These are phyloP conservation scores for Oxyruncus cristatus DNA, from an alignment of 2,113 vertebrate species.

Conservation along the genomic window DNA sequence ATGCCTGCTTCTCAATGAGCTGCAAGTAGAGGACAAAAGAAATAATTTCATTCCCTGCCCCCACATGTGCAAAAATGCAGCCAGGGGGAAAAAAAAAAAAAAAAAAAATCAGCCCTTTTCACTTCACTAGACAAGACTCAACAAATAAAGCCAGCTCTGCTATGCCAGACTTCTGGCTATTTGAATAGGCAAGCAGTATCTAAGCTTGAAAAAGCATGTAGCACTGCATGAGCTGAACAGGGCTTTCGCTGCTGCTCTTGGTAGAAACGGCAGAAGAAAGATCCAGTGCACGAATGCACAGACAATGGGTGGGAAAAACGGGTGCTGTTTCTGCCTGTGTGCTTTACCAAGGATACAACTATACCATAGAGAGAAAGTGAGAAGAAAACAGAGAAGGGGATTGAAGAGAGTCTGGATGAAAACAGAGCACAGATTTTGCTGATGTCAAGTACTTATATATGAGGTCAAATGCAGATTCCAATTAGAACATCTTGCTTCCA, in stretches of 20 bases:
- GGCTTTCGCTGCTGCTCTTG: conserved; percentile 15
- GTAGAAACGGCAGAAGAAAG: not conserved
- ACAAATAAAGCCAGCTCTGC: conserved; percentile 68
- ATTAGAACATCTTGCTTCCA: not conserved
- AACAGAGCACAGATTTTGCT: not conserved
- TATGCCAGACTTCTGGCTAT: conserved; percentile 64
- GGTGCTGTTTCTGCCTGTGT: not conserved
- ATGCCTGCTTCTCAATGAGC: conserved; percentile 71
- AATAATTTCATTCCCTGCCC: conserved; percentile 64
- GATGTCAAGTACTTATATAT: not conserved
- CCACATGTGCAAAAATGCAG: conserved; percentile 58
- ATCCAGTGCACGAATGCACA: conserved; percentile 1
- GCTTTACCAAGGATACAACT: not conserved
- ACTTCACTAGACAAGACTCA: conserved; percentile 71
- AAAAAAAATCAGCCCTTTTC: conserved; percentile 46
- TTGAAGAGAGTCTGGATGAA: not conserved
- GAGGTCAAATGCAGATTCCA: not conserved
- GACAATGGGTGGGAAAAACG: conserved; percentile 28
- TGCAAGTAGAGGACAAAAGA: conserved; percentile 63
- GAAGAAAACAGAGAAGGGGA: not conserved
- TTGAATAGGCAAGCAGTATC: conserved; percentile 58
- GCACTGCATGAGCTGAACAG: not conserved
- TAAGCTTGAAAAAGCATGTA: conserved; percentile 46
- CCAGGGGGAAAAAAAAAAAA: not conserved
- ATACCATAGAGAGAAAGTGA: not conserved